Base-by-base conservation (phyloP, 2,797 vertebrate genomes). In the Adrianichthys oophorus region DNA sequence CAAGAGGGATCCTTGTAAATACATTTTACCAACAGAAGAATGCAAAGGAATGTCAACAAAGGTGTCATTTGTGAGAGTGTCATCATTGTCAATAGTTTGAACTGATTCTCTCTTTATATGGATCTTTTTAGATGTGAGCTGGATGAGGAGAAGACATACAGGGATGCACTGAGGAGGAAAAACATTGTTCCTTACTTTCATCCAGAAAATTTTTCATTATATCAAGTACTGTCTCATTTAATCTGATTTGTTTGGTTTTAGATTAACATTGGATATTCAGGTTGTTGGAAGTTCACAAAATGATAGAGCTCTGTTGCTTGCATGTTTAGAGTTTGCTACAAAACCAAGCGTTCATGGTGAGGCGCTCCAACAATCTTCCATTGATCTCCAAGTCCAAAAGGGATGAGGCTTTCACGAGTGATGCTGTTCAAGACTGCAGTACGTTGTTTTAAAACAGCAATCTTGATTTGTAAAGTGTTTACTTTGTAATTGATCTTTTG, bases 121-220 rank as follows among this genome's bases (percentile, higher is more conserved):
- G 12, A 13, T 73, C 21, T 80, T 41, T 44, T 47, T 82, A 98
- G 96, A 70, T 79, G 84, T 58, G 89, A 92, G 61, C 52, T 93
- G 57, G 56, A 70, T 40, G 85, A 92, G 62, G 92, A 85, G 53
- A 80, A 87, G 61, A 45, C 59, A 0, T 80, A 51, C 0, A 83
- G 90, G 70, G 46, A 14, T 5, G 90, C 91, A 54, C 77, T 95
- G 48, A 92, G 63, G 80, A 90, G 77, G 52, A 89, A 58, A 62
- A 56, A 43, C 18, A n/a, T 93, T 65, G 82, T 91, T 58, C 90
- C 93, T 0, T 98, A 93, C 81, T 96, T 96, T 84, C 75, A 82
- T 63, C 92, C 90, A 16, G 93, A 96, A 76, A 78, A 93, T n/a
- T 5, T 85, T 69, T 58, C 74, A 10, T 45, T 84, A 16, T 62